These are phyloP conservation scores for Oreochromis mossambicus DNA, from an alignment of 2,797 vertebrate genomes.

Conservation along the genomic window DNA sequence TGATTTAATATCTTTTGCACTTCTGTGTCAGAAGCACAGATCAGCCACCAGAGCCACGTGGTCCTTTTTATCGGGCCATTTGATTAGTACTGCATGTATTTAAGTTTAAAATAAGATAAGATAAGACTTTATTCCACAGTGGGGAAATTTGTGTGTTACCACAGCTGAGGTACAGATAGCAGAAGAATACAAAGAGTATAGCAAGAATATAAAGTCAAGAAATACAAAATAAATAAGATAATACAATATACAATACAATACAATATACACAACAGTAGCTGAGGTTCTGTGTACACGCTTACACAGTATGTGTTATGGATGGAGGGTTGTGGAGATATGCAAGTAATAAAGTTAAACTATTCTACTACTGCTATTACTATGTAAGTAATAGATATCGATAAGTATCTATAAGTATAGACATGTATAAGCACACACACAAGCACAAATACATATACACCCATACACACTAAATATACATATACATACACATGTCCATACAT, in stretches of 20 bases:
- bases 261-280: background rate
- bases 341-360: background rate
- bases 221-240: background rate
- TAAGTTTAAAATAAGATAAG: background rate
- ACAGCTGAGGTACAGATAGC: background rate
- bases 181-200: background rate
- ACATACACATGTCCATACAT: background rate
- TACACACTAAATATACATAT: background rate
- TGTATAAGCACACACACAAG: accelerated
- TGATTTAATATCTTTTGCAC: background rate
- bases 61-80: background rate
- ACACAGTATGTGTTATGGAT: background rate
- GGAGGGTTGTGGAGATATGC: background rate
- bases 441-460: background rate
- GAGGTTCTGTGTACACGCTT: accelerated
- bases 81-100: background rate
- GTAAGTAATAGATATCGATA: background rate
- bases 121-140: background rate
- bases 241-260: background rate
- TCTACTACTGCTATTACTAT: accelerated
- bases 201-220: background rate
- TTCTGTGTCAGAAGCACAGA: background rate
- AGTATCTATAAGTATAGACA: background rate
- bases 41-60: background rate
- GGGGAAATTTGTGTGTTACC: background rate